Base-by-base conservation (phyloP, 1,140 invertebrate species). In the Saccostrea glomerata region DNA sequence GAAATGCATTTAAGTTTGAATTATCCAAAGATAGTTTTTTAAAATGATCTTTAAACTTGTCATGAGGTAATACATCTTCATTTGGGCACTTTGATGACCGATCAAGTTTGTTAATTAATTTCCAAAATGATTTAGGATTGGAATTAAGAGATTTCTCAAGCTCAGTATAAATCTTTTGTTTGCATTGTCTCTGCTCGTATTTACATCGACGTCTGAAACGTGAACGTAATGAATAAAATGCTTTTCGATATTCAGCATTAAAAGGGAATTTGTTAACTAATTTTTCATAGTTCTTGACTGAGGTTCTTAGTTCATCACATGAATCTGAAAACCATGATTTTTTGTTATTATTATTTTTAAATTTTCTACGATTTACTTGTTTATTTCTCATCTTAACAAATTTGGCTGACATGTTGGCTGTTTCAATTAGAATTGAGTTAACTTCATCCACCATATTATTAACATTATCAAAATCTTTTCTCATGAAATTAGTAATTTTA, bases 301-400 rank as follows among this genome's bases (percentile, higher is more conserved):
- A 30, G 15, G n/a, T 86, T 47, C 70, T 66, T 66, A 86, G 54
- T 25, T 86, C 66, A 55, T 17, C 17, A 25, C 66, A 82, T 54
- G 85, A 86, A 20, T 86, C 66, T 55, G 63, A 55, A 60, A 55
- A 86, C 85, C 85, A 86, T 77, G 66, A 70, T 86, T 86, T 86
- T 23, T 30, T 73, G 47, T 86, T 86, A 15, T 36, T 11, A 25
- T 56, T 77, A 25, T 47, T 77, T 20, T 73, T 54, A 40, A 55
- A 55, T 23, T 77, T 86, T 77, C 23, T 55, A 36, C 13, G 30
- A 55, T 47, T 2, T 47, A 47, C 6, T 47, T 47, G 40, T 47
- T 47, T 47, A 47, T 47, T 47, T 3, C 40, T 47, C 40, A 0
- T 77, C 13, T 54, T 54, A 0, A 86, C 25, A 20, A 86, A 25